Conservation (phyloP, 2,797 vertebrate genomes). For the Megaceryle alcyon region DNA sequence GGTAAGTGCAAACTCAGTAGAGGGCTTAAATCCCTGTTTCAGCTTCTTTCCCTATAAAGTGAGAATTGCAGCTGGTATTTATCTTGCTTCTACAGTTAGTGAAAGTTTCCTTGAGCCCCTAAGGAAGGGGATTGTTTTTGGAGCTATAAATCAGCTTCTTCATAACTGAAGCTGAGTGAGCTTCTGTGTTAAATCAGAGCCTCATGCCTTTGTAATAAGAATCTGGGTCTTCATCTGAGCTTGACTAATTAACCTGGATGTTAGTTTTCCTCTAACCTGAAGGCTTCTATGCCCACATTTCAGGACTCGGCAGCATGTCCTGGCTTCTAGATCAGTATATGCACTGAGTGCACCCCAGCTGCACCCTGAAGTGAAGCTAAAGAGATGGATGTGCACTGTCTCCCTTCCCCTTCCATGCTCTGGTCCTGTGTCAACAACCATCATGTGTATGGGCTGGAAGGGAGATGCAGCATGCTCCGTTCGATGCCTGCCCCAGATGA, state of each 20-base stretch:
- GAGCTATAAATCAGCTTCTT: not conserved
- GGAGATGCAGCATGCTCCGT: not conserved
- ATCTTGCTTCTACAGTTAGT: not conserved
- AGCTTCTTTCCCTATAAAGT: not conserved
- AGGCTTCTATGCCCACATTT: not conserved
- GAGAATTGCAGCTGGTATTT: not conserved
- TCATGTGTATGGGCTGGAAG: accelerated
- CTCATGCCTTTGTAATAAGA: not conserved
- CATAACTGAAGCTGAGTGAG: not conserved
- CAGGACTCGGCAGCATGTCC: not conserved
- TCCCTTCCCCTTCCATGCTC: not conserved
- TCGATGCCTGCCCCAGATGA: not conserved
- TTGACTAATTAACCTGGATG: not conserved
- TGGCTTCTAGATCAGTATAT: not conserved
- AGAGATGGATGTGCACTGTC: not conserved
- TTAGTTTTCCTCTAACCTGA: not conserved
- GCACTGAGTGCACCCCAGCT: not conserved
- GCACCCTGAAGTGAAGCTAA: not conserved
- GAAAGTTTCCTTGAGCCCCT: not conserved
- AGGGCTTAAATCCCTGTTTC: not conserved
- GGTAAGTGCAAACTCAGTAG: not conserved
- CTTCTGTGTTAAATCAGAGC: not conserved
- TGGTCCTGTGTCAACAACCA: not conserved
- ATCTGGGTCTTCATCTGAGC: not conserved
- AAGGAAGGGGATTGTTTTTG: not conserved